Base-by-base conservation (phyloP, 2,113 vertebrate genomes). In the Nymphicus hollandicus region DNA sequence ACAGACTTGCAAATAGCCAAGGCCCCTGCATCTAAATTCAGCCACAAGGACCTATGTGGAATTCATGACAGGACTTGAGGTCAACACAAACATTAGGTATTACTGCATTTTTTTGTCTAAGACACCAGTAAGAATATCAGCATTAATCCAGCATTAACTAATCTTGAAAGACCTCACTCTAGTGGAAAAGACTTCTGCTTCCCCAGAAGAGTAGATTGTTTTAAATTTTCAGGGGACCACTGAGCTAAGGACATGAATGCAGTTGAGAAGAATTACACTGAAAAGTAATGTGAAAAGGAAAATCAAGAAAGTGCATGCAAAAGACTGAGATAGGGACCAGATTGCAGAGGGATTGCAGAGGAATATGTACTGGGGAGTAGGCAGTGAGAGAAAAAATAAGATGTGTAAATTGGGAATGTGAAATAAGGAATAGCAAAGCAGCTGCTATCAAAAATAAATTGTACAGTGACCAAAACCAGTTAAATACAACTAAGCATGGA, bases 341-440 rank as follows among this genome's bases (percentile, higher is more conserved):
- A 94, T 66, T 96, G 95, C 89, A 90, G 80, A 77, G 63, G 66
- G 86, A 93, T 77, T 96, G 95, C 84, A 90, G 80, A 78, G 68
- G 63, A 82, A 90, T 88, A 70, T 63, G 79, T 89, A 73, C 76
- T 77, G 28, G 37, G 87, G 88, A 92, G 95, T 94, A 94, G 94
- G 86, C 94, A 95, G 92, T 53, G 66, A 85, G 78, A 82, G 35
- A 80, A 73, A 92, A 96, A 95, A 92, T 69, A 88, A 88, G 71
- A 88, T 5, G 2, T 82, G 78, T 86, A 93, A 93, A 93, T 86
- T 82, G 3, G 61, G 71, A 74, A 74, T 82, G 47, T 65, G 61
- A 96, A 93, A 89, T 88, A 87, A 91, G 73, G 81, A 79, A 92
- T 10, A 91, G 77, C 65, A 79, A 81, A 95, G 61, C 74, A 89